Evolutionary conservation across 2,113 vertebrate species (phyloP), one percentile per base, ranked within the genome.

Genomic region (Lepisosteus oculatus): DNA sequence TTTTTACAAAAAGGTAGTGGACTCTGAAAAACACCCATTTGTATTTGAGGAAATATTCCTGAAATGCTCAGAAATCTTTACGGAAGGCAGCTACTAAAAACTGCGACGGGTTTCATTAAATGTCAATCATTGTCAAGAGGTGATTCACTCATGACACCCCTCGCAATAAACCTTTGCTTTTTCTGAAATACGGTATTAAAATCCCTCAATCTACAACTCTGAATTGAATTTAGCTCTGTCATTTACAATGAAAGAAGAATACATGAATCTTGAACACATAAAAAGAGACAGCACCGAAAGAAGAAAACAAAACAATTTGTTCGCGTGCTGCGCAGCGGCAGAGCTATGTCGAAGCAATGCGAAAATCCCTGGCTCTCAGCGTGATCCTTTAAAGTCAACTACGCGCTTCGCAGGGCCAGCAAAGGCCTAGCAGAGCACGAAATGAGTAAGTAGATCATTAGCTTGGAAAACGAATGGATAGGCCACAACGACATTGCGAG

Each of bases 71-170:
- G 47, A 51, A 51, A 51, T 51, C 47, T 51, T 9, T 51, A 9
- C 5, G 47, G 47, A 70, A 55, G n/a, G 14, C 17, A 47, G 43
- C 12, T 54, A 42, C 43, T 43, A 68, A 61, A 44, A 12, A 51
- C 17, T 43, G 72, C 55, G 54, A 17, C 55, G 17, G 55, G 8
- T 68, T 29, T 68, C 11, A 29, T 68, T 55, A 68, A 68, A 68
- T 55, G 47, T 42, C 66, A 55, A 54, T 68, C 66, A 68, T 2
- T 41, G 47, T 14, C 29, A 29, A 29, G 41, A 12, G 17, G 29
- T 3, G 45, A 67, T 67, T 54, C 44, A 41, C 11, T 17, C 0
- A 9, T 42, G 15, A 68, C 51, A 1, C 1, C 8, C 12, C 4
- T 15, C 14, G 3, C 47, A 41, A 51, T n/a, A 68, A 68, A 55